Evolutionary conservation across 2,113 vertebrate genomes (phyloP), one percentile per base, ranked within the genome.

Genomic region (Oryzias curvinotus): DNA sequence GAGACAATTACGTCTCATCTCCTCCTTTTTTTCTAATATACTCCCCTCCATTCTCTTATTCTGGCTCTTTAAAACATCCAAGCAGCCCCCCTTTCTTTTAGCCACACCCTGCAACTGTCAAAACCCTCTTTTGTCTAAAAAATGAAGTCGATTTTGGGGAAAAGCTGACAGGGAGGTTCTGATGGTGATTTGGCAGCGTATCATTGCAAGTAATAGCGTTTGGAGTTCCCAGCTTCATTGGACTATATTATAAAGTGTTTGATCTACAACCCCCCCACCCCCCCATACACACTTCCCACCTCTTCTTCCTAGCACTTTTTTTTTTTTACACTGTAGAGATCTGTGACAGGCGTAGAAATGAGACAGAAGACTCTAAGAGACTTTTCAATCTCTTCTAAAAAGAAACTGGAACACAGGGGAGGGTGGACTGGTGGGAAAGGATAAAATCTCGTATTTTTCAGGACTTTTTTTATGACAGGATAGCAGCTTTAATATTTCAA

Each of bases 231-330:
- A 52, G 68, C 65, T 79, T 84, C 73, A 84, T 77, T 85, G 80
- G 79, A 71, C 78, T 84, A 82, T 69, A 88, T 88, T 84, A 85
- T 88, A 80, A 85, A 84, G 81, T 81, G 80, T 88, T 88, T 90
- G 86, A 90, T 90, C 86, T 88, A 71, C 60, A 77, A 49, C 21
- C 71, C 62, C 57, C 69, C 63, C 57, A 62, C 80, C 77, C 59
- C 70, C 82, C 71, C 83, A 80, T 58, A 60, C 62, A 61, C 53
- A 23, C 49, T 44, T 65, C 18, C 19, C 53, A 68, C 67, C 19
- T 7, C 18, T 60, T 55, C 18, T 53, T 30, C 58, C 23, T 18
- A 48, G 70, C 66, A 69, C 64, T 66, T 62, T 73, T 73, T 65
- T 59, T 73, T 65, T 59, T 61, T 57, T 49, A 26, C 61, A 63